These are phyloP conservation scores for Scaptomyza parva DNA, from an alignment of 2,888 invertebrate species.

Conservation along the genomic window DNA sequence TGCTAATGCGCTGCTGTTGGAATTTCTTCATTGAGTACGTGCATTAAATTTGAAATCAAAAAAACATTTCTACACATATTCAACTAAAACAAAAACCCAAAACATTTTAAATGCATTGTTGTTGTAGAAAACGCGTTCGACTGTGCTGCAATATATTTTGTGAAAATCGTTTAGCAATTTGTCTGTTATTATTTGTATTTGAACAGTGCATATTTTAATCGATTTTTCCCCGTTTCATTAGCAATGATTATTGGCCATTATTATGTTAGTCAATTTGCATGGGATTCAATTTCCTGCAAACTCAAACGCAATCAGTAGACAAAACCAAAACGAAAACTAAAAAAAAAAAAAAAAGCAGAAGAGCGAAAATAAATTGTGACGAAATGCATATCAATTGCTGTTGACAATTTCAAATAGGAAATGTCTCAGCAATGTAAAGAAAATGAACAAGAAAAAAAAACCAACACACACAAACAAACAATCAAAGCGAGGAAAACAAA, in stretches of 20 bases:
- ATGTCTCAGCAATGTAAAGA: slow-evolving; percentile 66
- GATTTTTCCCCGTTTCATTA: slow-evolving; percentile 45
- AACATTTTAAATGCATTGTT: slow-evolving; percentile 61
- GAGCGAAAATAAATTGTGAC: slow-evolving; percentile 20
- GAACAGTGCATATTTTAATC: slow-evolving; percentile 54
- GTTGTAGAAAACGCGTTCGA: slow-evolving; percentile 60
- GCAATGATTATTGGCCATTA: slow-evolving; percentile 24
- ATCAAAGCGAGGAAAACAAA: slow-evolving; percentile 50
- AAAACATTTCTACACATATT: slow-evolving; percentile 42
- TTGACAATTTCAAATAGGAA: slow-evolving; percentile 79
- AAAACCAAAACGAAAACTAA: slow-evolving; percentile 20
- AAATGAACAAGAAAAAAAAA: slow-evolving; percentile 21
- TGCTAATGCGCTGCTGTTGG: slow-evolving; percentile 82
- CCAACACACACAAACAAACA: slow-evolving; percentile 30
- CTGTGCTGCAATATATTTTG: slow-evolving; percentile 54
- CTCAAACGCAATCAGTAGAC: slow-evolving; percentile 54
- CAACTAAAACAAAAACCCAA: slow-evolving; percentile 33
- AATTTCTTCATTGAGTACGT: slow-evolving; percentile 84
- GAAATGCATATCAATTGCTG: slow-evolving; percentile 74
- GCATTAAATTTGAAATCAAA: slow-evolving; percentile 79
- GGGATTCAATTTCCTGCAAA: slow-evolving; percentile 41
- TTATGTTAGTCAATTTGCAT: slow-evolving; percentile 33
- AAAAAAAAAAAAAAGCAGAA: slow-evolving; percentile 22
- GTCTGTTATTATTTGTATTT: slow-evolving; percentile 21
- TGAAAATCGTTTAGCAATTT: slow-evolving; percentile 20